Evolutionary conservation across 2,888 invertebrate genomes (phyloP).

Genomic region (Noctua janthina): DNA sequence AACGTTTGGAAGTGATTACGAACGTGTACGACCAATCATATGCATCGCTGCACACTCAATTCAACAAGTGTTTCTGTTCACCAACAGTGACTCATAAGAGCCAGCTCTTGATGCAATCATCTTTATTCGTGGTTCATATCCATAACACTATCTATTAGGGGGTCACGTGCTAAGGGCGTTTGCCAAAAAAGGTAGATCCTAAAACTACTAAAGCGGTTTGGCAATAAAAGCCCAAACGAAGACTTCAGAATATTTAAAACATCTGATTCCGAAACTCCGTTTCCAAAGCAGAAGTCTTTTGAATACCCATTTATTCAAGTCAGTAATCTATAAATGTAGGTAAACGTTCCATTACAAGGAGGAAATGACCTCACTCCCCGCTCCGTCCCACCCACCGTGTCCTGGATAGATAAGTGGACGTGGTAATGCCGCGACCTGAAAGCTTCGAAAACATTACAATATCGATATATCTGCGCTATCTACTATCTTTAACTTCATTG

Average conservation of each 20-base stretch:
- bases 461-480: slow-evolving; percentile 46
- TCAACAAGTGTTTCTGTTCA: slow-evolving; percentile 12
- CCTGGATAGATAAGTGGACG: slow-evolving; percentile 72
- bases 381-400: slow-evolving; percentile 52
- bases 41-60: slow-evolving; percentile 23
- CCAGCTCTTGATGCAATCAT: background rate
- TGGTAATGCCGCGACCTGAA: slow-evolving; percentile 58
- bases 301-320: slow-evolving; percentile 44
- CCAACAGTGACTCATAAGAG: slow-evolving; percentile 9
- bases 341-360: slow-evolving; percentile 57
- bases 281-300: slow-evolving; percentile 36
- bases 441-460: slow-evolving; percentile 53
- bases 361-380: slow-evolving; percentile 64
- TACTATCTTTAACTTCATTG: slow-evolving; percentile 16
- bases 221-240: background rate
- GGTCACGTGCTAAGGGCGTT: background rate
- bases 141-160: background rate
- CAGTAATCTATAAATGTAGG: slow-evolving; percentile 46
- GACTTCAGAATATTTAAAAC: slow-evolving; percentile 5
- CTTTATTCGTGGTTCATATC: background rate
- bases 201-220: too few relatives aligned
- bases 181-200: background rate
- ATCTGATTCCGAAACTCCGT: slow-evolving; percentile 3
- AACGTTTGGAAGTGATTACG: slow-evolving; percentile 25
- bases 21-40: slow-evolving; percentile 26